Evolutionary conservation across 2,113 vertebrate genomes (phyloP).

Genomic region (Narcine bancroftii): DNA sequence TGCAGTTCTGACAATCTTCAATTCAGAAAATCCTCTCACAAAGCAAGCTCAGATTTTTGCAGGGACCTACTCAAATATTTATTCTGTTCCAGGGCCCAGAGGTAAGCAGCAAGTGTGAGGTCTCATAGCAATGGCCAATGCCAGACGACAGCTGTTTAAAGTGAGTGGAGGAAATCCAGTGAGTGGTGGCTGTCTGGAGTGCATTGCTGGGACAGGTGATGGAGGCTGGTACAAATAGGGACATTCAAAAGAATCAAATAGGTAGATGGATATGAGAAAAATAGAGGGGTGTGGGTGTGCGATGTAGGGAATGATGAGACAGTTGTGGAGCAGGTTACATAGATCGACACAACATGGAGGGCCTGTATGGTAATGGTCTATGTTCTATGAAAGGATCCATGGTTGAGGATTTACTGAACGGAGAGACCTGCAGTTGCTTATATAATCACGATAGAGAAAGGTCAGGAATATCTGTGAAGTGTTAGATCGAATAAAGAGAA

Average conservation of each 20-base stretch:
- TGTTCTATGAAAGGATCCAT: not conserved
- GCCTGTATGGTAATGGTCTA: too few relatives aligned
- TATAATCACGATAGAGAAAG: not conserved
- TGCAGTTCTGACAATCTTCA: not conserved
- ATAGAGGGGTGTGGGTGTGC: too few relatives aligned
- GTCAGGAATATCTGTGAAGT: not conserved
- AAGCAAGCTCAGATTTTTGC: not conserved
- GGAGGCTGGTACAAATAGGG: too few relatives aligned
- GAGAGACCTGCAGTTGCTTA: not conserved
- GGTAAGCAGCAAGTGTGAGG: not conserved
- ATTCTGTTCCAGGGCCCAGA: not conserved
- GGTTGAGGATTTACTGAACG: not conserved
- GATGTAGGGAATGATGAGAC: too few relatives aligned
- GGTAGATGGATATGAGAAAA: too few relatives aligned
- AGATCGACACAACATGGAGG: too few relatives aligned
- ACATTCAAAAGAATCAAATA: too few relatives aligned
- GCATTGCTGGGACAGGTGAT: too few relatives aligned
- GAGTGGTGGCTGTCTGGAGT: too few relatives aligned
- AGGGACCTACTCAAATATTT: not conserved
- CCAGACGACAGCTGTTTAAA: too few relatives aligned
- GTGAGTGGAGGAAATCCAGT: too few relatives aligned
- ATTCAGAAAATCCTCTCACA: not conserved
- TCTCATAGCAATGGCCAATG: not conserved
- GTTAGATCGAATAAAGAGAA: not conserved
- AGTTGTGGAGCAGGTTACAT: too few relatives aligned